These are phyloP conservation scores for Spinibarbus caldwelli DNA, from an alignment of 2,797 vertebrate genomes.

Conservation along the genomic window DNA sequence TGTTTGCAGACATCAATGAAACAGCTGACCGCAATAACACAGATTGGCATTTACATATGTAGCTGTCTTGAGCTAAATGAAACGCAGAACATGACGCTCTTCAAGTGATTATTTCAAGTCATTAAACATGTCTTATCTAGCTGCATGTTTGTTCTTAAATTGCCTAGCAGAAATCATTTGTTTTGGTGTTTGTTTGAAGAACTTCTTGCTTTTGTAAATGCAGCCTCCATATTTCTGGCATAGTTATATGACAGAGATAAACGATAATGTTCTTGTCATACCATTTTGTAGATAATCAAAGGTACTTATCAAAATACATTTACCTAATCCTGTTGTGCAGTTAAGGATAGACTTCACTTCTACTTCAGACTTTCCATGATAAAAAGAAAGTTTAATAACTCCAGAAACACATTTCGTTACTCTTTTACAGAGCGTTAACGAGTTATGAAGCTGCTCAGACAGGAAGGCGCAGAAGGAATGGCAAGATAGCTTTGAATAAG, in stretches of 20 bases:
- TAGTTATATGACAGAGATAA: background rate
- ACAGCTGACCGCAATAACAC: background rate
- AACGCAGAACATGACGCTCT: background rate
- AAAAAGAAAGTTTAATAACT: slow-evolving; percentile 17
- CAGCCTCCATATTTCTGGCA: slow-evolving; percentile 2
- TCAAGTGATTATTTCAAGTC: slow-evolving; percentile 21
- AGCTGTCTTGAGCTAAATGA: background rate
- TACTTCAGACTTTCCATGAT: background rate
- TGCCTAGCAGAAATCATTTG: background rate
- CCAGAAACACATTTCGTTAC: background rate
- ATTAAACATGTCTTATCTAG: slow-evolving; percentile 37
- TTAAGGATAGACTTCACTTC: background rate
- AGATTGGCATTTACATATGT: slow-evolving; percentile 17
- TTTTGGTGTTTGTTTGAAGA: slow-evolving; percentile 10
- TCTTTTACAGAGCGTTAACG: slow-evolving; percentile 10
- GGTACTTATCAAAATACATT: slow-evolving; percentile 1
- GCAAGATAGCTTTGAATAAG: slow-evolving; percentile 4
- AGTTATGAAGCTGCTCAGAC: slow-evolving; percentile 7
- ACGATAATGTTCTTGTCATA: background rate
- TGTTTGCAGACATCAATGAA: background rate
- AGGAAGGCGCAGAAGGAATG: slow-evolving; percentile 10
- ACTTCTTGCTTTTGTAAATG: background rate
- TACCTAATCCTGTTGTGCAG: background rate
- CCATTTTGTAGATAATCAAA: slow-evolving; percentile 8
- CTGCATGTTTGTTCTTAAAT: slow-evolving; percentile 26